phyloP scores from a whole-genome alignment of 2,888 invertebrate species.

The Polydesmus complanatus region DNA sequence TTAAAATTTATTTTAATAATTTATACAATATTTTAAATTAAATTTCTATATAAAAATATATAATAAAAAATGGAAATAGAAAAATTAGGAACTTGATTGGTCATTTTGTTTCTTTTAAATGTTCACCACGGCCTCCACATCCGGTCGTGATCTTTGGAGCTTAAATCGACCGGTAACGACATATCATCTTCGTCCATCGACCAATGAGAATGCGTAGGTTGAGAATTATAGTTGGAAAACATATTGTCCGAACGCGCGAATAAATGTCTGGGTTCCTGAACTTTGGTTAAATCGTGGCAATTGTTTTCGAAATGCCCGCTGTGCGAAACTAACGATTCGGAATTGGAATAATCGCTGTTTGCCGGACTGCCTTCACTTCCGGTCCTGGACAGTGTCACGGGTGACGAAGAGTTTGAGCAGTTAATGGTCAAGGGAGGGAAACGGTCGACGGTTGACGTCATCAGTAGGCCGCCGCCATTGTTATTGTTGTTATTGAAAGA shows the following conservation, averaged over 20 bases:
- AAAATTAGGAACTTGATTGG: too few species aligned
- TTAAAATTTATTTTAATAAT: too few species aligned
- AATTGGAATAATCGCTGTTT: background rate
- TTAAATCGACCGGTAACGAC: background rate
- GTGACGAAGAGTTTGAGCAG: background rate
- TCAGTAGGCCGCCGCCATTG: background rate
- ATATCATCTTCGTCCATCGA: background rate
- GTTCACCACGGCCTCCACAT: background rate
- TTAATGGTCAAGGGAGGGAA: background rate
- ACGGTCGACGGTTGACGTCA: background rate
- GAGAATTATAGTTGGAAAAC: too few species aligned
- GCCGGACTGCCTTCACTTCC: background rate
- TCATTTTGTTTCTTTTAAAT: too few species aligned
- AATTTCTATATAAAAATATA: too few species aligned
- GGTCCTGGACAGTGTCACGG: background rate
- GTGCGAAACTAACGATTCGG: too few species aligned
- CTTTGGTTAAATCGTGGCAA: background rate
- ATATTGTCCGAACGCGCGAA: too few species aligned
- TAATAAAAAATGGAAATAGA: too few species aligned
- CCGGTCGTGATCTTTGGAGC: background rate
- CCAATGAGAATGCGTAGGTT: too few species aligned
- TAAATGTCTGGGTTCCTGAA: background rate
- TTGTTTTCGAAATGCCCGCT: background rate
- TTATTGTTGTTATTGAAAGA: too few species aligned
- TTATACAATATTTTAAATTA: too few species aligned